A percentile compares a stretch with the other conserved stretches of the same genome.
phyloP scores from a whole-genome alignment of 2,888 invertebrate species.

The Diarsia dahlii region DNA sequence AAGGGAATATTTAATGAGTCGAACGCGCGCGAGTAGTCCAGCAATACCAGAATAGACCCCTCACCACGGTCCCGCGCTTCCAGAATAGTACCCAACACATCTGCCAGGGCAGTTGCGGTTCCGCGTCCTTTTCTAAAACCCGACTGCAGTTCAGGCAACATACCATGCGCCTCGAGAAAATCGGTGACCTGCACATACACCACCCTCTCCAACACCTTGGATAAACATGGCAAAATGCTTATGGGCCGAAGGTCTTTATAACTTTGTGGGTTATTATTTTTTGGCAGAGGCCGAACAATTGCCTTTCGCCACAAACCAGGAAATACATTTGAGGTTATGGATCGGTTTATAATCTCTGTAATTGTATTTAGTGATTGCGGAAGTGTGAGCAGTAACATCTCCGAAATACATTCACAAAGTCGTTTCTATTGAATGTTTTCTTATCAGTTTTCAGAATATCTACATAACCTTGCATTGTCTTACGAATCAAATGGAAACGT shows the following conservation, averaged over 20 bases:
- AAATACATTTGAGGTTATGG: no score
- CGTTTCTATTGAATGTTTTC: slow-evolving; percentile 15
- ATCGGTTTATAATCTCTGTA: no score
- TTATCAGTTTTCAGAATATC: slow-evolving; percentile 40
- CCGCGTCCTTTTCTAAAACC: neutral
- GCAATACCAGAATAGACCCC: no score
- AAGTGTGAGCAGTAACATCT: neutral
- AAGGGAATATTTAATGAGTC: no score
- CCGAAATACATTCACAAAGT: slow-evolving; percentile 19
- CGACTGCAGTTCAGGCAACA: neutral
- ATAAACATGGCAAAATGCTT: neutral
- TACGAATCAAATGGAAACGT: slow-evolving; percentile 33
- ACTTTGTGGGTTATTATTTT: no score
- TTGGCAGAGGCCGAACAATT: neutral
- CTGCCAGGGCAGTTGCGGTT: neutral
- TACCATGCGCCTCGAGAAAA: neutral
- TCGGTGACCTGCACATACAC: neutral
- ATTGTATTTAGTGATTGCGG: neutral
- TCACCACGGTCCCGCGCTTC: no score
- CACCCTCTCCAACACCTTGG: no score
- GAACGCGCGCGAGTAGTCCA: no score
- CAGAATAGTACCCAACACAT: neutral
- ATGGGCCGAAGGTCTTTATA: neutral
- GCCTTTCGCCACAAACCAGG: no score
- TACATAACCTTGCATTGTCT: slow-evolving; percentile 48